A percentile compares a stretch with the other conserved stretches of the same genome.
These are phyloP conservation scores for Phylloscopus trochiloides DNA, from an alignment of 2,113 vertebrate genomes.

Conservation along the genomic window DNA sequence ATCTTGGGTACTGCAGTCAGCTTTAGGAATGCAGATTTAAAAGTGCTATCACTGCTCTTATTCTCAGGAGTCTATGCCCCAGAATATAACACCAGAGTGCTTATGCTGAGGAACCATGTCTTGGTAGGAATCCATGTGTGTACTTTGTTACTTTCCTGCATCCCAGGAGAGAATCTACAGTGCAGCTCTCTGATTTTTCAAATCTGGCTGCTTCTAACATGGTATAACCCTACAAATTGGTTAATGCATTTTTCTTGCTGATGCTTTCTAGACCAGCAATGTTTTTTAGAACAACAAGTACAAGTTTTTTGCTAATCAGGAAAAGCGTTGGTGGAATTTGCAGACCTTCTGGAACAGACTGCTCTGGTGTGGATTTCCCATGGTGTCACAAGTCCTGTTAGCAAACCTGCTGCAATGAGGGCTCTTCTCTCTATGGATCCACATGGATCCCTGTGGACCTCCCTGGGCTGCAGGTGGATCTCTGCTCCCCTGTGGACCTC, in stretches of 20 bases:
- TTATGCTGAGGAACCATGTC: background rate
- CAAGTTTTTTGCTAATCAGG: background rate
- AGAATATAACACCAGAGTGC: background rate
- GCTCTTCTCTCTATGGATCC: background rate
- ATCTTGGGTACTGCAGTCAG: slow-evolving; percentile 33
- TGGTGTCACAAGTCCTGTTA: background rate
- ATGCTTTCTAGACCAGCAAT: background rate
- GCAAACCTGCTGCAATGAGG: background rate
- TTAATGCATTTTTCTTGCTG: background rate
- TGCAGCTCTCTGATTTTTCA: background rate
- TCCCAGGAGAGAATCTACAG: background rate
- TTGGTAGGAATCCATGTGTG: background rate
- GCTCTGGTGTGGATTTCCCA: background rate
- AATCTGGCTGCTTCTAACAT: background rate
- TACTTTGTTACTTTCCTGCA: background rate
- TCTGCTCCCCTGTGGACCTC: too few species aligned
- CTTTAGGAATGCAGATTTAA: slow-evolving; percentile 6
- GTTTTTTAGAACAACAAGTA: background rate
- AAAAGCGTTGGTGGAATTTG: background rate
- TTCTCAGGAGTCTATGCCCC: background rate
- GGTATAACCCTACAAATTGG: background rate
- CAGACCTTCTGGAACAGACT: background rate
- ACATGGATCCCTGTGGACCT: background rate
- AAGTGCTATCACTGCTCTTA: background rate
- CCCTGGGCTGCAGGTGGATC: too few species aligned